A percentile compares a stretch with the other conserved stretches of the same genome.
Conservation (phyloP, 1,140 invertebrate species). For the Oryzaephilus surinamensis region DNA sequence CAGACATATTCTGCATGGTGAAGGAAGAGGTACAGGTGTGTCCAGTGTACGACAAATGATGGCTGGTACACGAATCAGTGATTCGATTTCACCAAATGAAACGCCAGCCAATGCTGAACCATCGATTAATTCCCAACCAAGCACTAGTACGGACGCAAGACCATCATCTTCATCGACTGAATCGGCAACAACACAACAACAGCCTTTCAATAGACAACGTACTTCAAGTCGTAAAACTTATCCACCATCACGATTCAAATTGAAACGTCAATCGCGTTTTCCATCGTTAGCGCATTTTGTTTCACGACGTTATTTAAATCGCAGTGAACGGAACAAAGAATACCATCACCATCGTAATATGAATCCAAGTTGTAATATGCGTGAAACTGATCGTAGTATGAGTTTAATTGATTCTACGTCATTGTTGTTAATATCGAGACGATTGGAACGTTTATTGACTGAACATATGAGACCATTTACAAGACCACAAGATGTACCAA, state of each 20-base stretch:
- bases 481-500: background rate
- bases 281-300: conserved; percentile 20
- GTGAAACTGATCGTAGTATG: background rate
- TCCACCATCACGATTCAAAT: conserved; percentile 27
- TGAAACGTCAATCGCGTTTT: conserved; percentile 15
- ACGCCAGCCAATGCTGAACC: conserved; percentile 19
- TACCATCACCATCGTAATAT: conserved; percentile 1
- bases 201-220: conserved; percentile 7
- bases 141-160: conserved; percentile 5
- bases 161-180: conserved; percentile 1
- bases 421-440: conserved; percentile 4
- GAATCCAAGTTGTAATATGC: conserved; percentile 1
- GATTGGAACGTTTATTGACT: conserved; percentile 8
- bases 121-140: conserved; percentile 6
- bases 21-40: conserved; percentile 22
- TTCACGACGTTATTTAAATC: conserved; percentile 13
- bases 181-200: conserved; percentile 5
- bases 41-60: conserved; percentile 35
- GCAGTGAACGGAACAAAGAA: conserved; percentile 5
- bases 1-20: conserved; percentile 38
- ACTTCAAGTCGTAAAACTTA: conserved; percentile 23
- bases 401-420: conserved; percentile 4
- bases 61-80: conserved; percentile 35
- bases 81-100: conserved; percentile 27
- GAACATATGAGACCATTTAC: conserved; percentile 8